phyloP scores from a whole-genome alignment of 30 jellyfish, hydroid and myxozoan genomes.

The Nemopilema nomurai region DNA sequence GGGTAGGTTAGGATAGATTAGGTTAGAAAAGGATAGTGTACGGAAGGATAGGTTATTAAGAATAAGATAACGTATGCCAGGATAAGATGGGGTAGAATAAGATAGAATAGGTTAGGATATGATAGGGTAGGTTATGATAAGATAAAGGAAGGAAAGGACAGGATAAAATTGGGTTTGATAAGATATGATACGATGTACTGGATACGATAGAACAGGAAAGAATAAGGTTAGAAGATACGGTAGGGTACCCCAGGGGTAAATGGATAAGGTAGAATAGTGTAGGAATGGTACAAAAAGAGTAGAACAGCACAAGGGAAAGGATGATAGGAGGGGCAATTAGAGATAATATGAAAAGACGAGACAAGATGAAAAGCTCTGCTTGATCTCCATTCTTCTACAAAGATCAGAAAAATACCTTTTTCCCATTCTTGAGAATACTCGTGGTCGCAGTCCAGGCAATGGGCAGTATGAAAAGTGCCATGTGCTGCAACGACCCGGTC shows the following conservation, averaged over 20 bases:
- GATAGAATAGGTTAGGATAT: neutral
- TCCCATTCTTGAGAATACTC: slow-evolving; percentile 67
- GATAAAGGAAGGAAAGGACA: neutral
- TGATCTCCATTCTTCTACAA: neutral
- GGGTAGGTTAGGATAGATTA: neutral
- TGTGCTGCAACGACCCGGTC: slow-evolving; percentile 87
- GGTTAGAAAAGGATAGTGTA: neutral
- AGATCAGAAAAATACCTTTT: slow-evolving; percentile 45
- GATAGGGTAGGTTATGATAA: neutral
- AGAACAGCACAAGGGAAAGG: no score
- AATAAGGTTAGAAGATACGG: no score
- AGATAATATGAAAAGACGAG: no score
- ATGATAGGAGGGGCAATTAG: no score
- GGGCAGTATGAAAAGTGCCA: slow-evolving; percentile 82
- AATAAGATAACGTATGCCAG: no score
- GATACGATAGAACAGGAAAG: no score
- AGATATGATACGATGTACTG: no score
- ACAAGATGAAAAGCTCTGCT: no score
- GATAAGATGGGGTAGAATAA: neutral
- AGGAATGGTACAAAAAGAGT: no score
- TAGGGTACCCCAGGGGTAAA: no score
- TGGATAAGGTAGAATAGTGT: no score
- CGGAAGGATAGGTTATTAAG: neutral
- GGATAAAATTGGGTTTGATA: no score
- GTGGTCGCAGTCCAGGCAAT: slow-evolving; percentile 65